phyloP scores from a whole-genome alignment of 2,888 invertebrate species.

The Parapristionchus giblindavisi region DNA sequence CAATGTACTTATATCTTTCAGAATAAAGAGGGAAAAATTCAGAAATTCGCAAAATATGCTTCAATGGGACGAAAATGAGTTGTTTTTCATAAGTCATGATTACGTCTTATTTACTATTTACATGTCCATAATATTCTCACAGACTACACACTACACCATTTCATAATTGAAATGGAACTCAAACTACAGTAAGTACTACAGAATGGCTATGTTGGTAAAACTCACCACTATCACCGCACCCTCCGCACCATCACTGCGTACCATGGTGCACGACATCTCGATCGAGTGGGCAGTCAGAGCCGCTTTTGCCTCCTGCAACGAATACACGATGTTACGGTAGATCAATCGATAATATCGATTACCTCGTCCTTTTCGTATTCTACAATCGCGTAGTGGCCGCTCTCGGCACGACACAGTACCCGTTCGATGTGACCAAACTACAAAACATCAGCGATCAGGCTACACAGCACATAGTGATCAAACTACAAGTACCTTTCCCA shows the following conservation, averaged over 20 bases:
- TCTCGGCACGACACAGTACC: slow-evolving; percentile 27
- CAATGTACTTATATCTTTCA: neutral
- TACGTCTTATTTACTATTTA: no score
- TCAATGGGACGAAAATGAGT: no score
- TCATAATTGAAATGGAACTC: no score
- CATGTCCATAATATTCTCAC: no score
- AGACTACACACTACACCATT: no score
- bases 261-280: neutral
- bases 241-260: neutral
- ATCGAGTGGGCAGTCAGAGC: slow-evolving; percentile 8
- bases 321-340: neutral
- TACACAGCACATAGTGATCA: neutral
- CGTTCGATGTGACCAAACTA: slow-evolving; percentile 35
- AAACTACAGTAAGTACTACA: no score
- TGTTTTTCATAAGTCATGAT: no score
- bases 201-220: no score
- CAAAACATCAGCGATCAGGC: neutral
- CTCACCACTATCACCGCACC: slow-evolving; percentile 2
- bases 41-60: no score
- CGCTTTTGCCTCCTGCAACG: neutral
- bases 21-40: neutral
- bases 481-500: neutral
- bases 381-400: slow-evolving; percentile 31
- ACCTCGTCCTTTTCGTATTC: slow-evolving; percentile 36
- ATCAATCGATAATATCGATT: neutral